Evolutionary conservation across 1,140 invertebrate genomes (phyloP).

Genomic region (Penaeus indicus): DNA sequence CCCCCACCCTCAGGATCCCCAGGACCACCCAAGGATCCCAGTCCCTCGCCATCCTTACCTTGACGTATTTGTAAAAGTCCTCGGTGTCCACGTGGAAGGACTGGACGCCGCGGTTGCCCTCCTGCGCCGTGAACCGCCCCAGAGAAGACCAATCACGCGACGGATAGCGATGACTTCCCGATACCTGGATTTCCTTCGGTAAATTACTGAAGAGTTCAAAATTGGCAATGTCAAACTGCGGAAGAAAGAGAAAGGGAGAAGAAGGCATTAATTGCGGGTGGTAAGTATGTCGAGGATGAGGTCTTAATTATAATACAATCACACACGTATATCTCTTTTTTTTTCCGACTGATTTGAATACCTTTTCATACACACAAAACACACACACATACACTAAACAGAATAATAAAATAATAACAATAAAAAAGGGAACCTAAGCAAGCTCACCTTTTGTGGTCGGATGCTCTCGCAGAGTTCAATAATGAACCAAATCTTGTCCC

Average conservation of each 20-base stretch:
- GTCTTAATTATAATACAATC: too few relatives aligned
- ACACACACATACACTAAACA: too few relatives aligned
- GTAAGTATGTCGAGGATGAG: too few relatives aligned
- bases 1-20: too few relatives aligned
- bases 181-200: conserved; percentile 85
- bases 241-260: conserved; percentile 65
- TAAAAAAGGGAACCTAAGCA: background rate
- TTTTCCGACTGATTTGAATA: too few relatives aligned
- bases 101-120: conserved; percentile 86
- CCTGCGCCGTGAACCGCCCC: conserved; percentile 88
- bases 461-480: conserved; percentile 98
- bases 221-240: conserved; percentile 91
- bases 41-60: conserved; percentile 67
- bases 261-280: too few relatives aligned
- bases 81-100: conserved; percentile 84
- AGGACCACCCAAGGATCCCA: too few relatives aligned
- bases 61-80: conserved; percentile 93
- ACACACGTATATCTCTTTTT: too few relatives aligned
- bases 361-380: too few relatives aligned
- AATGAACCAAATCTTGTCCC: conserved; percentile 91
- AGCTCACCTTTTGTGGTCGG: conserved; percentile 83
- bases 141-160: conserved; percentile 91
- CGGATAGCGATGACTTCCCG: conserved; percentile 78
- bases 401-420: conserved; percentile 82
- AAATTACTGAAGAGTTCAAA: conserved; percentile 98